Evolutionary conservation across 2,888 invertebrate species (phyloP).

Genomic region (Herminia tarsipennalis): DNA sequence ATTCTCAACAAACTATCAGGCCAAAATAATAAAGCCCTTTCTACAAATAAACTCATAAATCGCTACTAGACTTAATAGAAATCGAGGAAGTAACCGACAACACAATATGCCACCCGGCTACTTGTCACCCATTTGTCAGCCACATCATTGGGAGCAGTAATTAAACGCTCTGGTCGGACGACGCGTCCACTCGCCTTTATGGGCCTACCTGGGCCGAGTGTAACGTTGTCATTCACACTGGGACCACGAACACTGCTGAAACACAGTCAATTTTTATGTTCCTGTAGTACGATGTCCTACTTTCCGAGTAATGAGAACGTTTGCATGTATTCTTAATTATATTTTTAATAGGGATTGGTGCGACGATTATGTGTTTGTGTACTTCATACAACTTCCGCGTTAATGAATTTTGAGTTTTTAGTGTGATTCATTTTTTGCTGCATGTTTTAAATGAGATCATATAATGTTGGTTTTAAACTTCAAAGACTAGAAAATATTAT

Average conservation of each 20-base stretch:
- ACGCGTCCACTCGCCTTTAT: slow-evolving; percentile 46
- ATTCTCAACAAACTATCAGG: too few relatives aligned
- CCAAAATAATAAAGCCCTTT: too few relatives aligned
- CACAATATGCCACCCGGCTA: slow-evolving; percentile 31
- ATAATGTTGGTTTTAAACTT: too few relatives aligned
- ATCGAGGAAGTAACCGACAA: slow-evolving; percentile 28
- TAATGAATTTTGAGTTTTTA: too few relatives aligned
- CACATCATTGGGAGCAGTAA: slow-evolving; percentile 61
- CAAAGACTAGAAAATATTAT: too few relatives aligned
- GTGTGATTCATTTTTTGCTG: too few relatives aligned
- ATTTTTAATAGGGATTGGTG: too few relatives aligned
- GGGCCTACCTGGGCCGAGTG: slow-evolving; percentile 21
- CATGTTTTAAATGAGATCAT: too few relatives aligned
- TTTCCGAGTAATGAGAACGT: too few relatives aligned
- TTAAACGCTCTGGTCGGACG: slow-evolving; percentile 52
- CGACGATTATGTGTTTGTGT: too few relatives aligned
- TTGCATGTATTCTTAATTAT: too few relatives aligned
- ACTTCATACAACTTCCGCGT: too few relatives aligned
- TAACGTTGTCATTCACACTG: slow-evolving; percentile 41
- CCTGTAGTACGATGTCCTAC: slow-evolving; percentile 20
- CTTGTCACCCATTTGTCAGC: slow-evolving; percentile 65
- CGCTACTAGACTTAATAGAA: slow-evolving; percentile 33
- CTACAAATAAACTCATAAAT: slow-evolving; percentile 25
- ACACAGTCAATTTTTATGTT: slow-evolving; percentile 48
- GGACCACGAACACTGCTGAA: slow-evolving; percentile 13